A percentile compares a stretch with the other conserved stretches of the same genome.
These are phyloP conservation scores for Lasioglossum morio DNA, from an alignment of 2,888 invertebrate genomes.

Conservation along the genomic window DNA sequence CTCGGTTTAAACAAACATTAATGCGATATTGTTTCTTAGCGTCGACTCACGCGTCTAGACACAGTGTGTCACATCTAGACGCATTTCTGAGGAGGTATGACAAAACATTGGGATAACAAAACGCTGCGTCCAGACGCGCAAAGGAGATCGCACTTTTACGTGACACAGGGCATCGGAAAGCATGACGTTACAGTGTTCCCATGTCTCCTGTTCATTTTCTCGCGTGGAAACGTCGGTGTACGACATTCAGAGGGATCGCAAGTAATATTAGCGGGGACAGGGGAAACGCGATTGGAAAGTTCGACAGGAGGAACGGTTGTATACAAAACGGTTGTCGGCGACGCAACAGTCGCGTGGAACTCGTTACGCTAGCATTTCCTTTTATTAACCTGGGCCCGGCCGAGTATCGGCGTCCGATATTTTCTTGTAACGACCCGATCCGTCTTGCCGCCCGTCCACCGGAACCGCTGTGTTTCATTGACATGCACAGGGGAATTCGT, in stretches of 20 bases:
- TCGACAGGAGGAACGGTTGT: background rate
- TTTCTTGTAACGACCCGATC: constrained; percentile 41
- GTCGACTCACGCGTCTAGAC: too few species aligned
- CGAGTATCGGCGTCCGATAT: constrained; percentile 35
- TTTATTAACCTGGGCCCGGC: constrained; percentile 31
- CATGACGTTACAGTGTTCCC: background rate
- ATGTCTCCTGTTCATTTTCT: background rate
- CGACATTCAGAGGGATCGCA: background rate
- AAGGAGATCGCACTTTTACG: too few species aligned
- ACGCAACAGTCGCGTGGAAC: constrained; percentile 4
- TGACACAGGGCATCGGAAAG: too few species aligned
- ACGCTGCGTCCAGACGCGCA: too few species aligned
- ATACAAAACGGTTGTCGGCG: background rate
- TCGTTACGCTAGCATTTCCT: constrained; percentile 21
- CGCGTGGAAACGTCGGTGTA: background rate
- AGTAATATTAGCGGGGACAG: background rate
- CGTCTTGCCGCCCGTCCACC: constrained; percentile 39
- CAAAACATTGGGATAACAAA: too few species aligned
- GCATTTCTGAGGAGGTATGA: too few species aligned
- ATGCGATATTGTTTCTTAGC: too few species aligned
- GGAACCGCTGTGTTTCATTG: constrained; percentile 52
- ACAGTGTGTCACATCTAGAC: too few species aligned
- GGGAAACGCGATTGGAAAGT: background rate
- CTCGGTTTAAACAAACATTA: too few species aligned
- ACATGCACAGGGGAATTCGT: constrained; percentile 56